phyloP scores from a whole-genome alignment of 2,888 invertebrate genomes.

The Drosophila robusta region DNA sequence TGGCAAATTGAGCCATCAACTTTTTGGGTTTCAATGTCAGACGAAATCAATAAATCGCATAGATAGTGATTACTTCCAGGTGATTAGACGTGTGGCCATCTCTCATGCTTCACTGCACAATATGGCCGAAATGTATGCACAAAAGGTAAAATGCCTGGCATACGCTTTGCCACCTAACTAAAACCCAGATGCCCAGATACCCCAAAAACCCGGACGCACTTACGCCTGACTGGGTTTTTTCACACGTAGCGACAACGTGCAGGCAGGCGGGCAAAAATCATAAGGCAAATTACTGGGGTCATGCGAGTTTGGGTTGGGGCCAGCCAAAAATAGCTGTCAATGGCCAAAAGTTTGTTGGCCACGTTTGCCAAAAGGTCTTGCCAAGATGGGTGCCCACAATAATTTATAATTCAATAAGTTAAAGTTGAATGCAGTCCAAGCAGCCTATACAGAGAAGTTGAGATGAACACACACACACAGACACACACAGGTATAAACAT shows the following conservation, averaged over 20 bases:
- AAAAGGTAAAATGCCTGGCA: slow-evolving; percentile 42
- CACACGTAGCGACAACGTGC: slow-evolving; percentile 59
- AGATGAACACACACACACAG: slow-evolving; percentile 15
- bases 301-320: slow-evolving; percentile 34
- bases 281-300: slow-evolving; percentile 73
- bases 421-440: slow-evolving; percentile 75
- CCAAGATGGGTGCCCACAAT: slow-evolving; percentile 44
- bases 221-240: slow-evolving; percentile 75
- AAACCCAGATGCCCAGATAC: slow-evolving; percentile 20
- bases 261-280: slow-evolving; percentile 55
- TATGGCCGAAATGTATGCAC: slow-evolving; percentile 55
- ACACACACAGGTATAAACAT: slow-evolving; percentile 27
- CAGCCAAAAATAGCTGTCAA: slow-evolving; percentile 70
- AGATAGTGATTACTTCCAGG: slow-evolving; percentile 75
- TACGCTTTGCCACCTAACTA: slow-evolving; percentile 34
- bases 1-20: slow-evolving; percentile 43
- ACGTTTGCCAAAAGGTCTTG: slow-evolving; percentile 42
- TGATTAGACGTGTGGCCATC: slow-evolving; percentile 77
- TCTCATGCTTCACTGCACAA: slow-evolving; percentile 65
- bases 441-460: slow-evolving; percentile 23
- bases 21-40: slow-evolving; percentile 69
- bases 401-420: slow-evolving; percentile 81
- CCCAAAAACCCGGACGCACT: slow-evolving; percentile 57
- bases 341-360: slow-evolving; percentile 73
- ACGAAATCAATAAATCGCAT: slow-evolving; percentile 76